These are phyloP conservation scores for Apotomis turbidana DNA, from an alignment of 2,888 invertebrate species.

Conservation along the genomic window DNA sequence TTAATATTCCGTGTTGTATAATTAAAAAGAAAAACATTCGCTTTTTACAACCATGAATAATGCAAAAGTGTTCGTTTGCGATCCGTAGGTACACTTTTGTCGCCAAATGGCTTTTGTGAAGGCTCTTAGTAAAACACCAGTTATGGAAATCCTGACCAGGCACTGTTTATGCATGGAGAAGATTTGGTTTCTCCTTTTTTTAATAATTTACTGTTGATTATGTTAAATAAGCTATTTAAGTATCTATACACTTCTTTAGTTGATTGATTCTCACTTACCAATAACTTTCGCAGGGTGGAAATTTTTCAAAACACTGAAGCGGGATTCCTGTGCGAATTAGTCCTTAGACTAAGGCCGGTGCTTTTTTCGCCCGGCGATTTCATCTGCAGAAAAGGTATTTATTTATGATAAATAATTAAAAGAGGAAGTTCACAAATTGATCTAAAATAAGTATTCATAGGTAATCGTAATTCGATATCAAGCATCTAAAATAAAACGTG, in stretches of 20 bases:
- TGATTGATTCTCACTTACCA: neutral
- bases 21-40: conserved; percentile 82
- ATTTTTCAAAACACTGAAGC: conserved; percentile 99
- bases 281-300: conserved; percentile 88
- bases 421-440: neutral
- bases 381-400: conserved; percentile 98
- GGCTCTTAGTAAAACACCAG: conserved; percentile 44
- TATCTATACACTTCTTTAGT: neutral
- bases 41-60: conserved; percentile 82
- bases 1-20: conserved; percentile 80
- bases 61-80: conserved; percentile 80
- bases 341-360: conserved; percentile 96
- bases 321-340: conserved; percentile 98
- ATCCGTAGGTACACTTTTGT: conserved; percentile 73
- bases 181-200: neutral
- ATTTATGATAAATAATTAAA: neutral
- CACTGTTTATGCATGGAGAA: neutral
- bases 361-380: conserved; percentile 99
- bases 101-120: conserved; percentile 68
- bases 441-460: neutral
- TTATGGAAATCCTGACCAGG: neutral
- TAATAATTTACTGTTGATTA: neutral
- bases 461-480: neutral
- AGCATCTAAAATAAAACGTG: conserved; percentile 1
- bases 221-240: neutral